Evolutionary conservation across 2,888 invertebrate species (phyloP).

Genomic region (Trichogramma evanescens): DNA sequence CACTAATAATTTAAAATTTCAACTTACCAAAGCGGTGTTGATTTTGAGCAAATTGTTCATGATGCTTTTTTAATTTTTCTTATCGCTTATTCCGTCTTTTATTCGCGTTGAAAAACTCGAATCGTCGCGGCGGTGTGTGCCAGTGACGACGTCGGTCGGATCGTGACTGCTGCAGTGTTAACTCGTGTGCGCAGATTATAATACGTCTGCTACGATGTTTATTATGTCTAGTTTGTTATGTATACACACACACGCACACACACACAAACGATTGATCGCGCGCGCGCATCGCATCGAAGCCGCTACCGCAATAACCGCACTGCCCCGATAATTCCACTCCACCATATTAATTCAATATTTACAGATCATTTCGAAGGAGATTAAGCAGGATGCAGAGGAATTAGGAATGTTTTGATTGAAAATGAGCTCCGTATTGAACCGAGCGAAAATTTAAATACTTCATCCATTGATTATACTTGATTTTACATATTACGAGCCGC

Average conservation of each 20-base stretch:
- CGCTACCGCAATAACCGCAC: too few species aligned
- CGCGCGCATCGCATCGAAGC: too few species aligned
- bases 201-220: background rate
- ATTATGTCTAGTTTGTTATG: background rate
- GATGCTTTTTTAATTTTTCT: background rate
- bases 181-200: background rate
- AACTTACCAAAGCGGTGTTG: conserved; percentile 6
- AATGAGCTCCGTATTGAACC: too few species aligned
- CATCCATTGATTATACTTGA: too few species aligned
- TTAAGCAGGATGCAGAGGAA: too few species aligned
- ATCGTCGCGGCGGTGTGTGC: conserved; percentile 2
- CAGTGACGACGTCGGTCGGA: too few species aligned
- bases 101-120: background rate
- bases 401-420: too few species aligned
- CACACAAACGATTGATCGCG: background rate
- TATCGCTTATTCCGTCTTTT: background rate
- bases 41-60: conserved; percentile 5
- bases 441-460: too few species aligned
- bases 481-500: too few species aligned
- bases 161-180: background rate
- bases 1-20: background rate
- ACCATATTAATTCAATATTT: too few species aligned
- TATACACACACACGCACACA: background rate
- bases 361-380: too few species aligned
- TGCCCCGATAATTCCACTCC: too few species aligned